Evolutionary conservation across 2,888 invertebrate genomes (phyloP), one percentile per base, ranked within the genome.

Genomic region (Gortyna flavago): DNA sequence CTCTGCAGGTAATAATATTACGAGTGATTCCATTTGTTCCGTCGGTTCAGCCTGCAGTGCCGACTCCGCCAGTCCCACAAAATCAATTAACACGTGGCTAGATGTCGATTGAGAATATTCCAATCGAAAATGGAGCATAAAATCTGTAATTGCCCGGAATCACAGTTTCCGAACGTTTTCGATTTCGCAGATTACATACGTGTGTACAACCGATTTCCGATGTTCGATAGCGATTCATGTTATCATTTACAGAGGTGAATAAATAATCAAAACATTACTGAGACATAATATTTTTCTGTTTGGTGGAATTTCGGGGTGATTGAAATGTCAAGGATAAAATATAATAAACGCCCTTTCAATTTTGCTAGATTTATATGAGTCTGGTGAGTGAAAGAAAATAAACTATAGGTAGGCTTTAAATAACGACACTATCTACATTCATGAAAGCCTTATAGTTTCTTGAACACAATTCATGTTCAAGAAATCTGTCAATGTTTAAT

Each of bases 141-240:
- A 91, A 92, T 91, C 87, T 89, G 84, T 90, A 91, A 92, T 91
- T 86, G 88, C 79, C 84, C 86, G 88, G 88, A 90, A 91, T 91
- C 91, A 90, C 90, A 92, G 92, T 92, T 93, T 92, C 91, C 91
- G 91, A 91, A 90, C 90, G 90, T 91, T 93, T 94, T 93, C 93
- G 92, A 94, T 94, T 92, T 93, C 80, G 88, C 88, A 91, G 92
- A 92, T 93, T 92, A 91, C 92, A 89, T 89, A 92, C 91, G 92
- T 91, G 90, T 92, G 90, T 91, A 91, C 91, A 90, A 90, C 90
- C 92, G 91, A 93, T 93, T 93, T 94, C 93, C 93, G 92, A 92
- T 89, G 91, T 90, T 91, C 92, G 93, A 93, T 93, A 90, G 91
- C 91, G 92, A 92, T 93, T 92, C 92, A 86, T 89, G 90, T 90